phyloP scores from a whole-genome alignment of 2,113 vertebrate species.

The Vulpes lagopus region DNA sequence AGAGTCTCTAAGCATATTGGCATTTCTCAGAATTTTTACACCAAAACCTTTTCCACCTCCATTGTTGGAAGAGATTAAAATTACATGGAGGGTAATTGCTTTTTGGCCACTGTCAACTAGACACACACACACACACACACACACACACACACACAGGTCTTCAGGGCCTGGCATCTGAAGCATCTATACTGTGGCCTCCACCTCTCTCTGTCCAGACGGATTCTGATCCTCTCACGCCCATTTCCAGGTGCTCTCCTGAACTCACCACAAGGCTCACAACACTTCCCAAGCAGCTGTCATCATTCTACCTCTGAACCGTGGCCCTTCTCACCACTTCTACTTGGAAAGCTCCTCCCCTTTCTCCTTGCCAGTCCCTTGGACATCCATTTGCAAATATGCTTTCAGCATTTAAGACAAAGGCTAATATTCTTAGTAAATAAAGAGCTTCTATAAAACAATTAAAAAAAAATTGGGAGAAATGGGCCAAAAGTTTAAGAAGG shows the following conservation, averaged over 20 bases:
- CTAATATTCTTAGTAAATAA: not conserved
- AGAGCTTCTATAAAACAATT: not conserved
- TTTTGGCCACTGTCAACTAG: not conserved
- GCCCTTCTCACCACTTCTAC: not conserved
- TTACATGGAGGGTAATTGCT: not conserved
- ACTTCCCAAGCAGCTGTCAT: not conserved
- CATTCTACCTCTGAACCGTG: not conserved
- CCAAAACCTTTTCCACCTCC: not conserved
- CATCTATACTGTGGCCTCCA: fast-evolving
- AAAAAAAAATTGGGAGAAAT: not conserved
- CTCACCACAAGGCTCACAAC: not conserved
- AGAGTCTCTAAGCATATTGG: not conserved
- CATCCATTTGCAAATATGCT: not conserved
- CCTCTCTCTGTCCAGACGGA: fast-evolving
- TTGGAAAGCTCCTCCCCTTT: not conserved
- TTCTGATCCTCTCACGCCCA: fast-evolving
- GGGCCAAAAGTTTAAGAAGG: not conserved
- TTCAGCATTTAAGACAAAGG: not conserved
- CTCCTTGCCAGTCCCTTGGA: not conserved
- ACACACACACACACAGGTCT: not conserved
- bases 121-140: not conserved
- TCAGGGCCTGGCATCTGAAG: not conserved
- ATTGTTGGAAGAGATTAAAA: not conserved
- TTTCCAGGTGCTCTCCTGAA: not conserved
- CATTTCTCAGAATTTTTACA: not conserved